Percentiles rank a stretch among this genome's conserved stretches.
phyloP scores from a whole-genome alignment of 1,140 invertebrate species.

The Mycetomoellerius zeteki region DNA sequence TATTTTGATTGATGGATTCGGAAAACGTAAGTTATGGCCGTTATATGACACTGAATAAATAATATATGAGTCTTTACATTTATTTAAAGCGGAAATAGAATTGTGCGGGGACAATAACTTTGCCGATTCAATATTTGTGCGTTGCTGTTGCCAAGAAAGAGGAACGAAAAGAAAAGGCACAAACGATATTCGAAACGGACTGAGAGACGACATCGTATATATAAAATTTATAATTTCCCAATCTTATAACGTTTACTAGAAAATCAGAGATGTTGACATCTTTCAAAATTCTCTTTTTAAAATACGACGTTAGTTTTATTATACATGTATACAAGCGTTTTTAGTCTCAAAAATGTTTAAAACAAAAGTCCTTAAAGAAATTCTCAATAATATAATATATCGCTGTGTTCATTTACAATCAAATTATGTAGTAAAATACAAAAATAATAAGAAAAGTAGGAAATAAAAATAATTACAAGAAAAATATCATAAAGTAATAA shows the following conservation, averaged over 20 bases:
- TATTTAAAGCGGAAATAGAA: constrained; percentile 52
- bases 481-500: no score
- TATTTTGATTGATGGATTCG: constrained; percentile 22
- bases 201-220: constrained; percentile 46
- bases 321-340: not conserved
- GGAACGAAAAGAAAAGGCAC: not conserved
- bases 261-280: constrained; percentile 24
- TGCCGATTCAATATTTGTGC: constrained; percentile 45
- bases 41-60: not conserved
- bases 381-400: constrained; percentile 10
- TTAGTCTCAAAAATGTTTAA: not conserved
- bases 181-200: constrained; percentile 12
- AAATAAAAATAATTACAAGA: no score
- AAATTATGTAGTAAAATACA: not conserved
- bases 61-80: constrained; percentile 43
- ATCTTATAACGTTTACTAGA: constrained; percentile 38
- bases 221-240: constrained; percentile 62
- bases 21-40: not conserved
- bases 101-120: constrained; percentile 41
- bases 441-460: no score
- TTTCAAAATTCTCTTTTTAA: constrained; percentile 38
- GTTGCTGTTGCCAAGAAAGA: constrained; percentile 47
- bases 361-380: not conserved
- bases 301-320: not conserved
- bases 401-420: not conserved